Conservation (phyloP, 2,888 invertebrate species). For the Drosophila mercatorum region DNA sequence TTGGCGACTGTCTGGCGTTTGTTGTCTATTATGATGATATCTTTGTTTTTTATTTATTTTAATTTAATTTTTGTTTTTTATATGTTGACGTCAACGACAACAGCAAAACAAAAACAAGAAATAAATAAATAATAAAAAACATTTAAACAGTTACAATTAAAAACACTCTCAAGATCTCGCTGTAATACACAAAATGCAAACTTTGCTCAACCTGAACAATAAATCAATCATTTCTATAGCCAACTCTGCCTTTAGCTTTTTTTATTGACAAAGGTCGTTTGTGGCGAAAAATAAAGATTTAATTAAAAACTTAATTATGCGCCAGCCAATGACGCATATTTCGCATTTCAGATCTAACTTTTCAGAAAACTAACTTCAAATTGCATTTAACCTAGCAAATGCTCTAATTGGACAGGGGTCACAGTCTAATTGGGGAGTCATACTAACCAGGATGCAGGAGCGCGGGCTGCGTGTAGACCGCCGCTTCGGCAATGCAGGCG, state of each 20-base stretch:
- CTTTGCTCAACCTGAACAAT: constrained; percentile 19
- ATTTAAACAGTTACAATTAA: constrained; percentile 35
- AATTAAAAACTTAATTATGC: constrained; percentile 51
- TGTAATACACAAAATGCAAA: background rate
- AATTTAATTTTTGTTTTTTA: background rate
- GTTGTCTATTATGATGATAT: constrained; percentile 38
- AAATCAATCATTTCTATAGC: constrained; percentile 64
- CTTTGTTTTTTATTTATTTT: constrained; percentile 32
- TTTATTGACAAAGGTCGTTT: constrained; percentile 52
- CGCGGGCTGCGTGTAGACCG: constrained; percentile 81
- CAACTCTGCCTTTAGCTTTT: constrained; percentile 33
- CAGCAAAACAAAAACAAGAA: constrained; percentile 39
- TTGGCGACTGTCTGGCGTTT: constrained; percentile 44
- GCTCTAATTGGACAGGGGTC: background rate
- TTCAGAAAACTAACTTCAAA: background rate
- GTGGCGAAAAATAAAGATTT: constrained; percentile 33
- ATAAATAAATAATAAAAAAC: constrained; percentile 4
- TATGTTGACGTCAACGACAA: constrained; percentile 65
- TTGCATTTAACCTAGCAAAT: background rate
- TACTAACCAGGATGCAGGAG: constrained; percentile 82
- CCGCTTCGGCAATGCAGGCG: constrained; percentile 71
- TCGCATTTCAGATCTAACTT: background rate
- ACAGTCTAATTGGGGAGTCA: background rate
- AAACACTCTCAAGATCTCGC: background rate
- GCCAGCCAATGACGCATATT: background rate